Base-by-base conservation (phyloP, 2,888 invertebrate species). In the Eucera pruinosa region DNA sequence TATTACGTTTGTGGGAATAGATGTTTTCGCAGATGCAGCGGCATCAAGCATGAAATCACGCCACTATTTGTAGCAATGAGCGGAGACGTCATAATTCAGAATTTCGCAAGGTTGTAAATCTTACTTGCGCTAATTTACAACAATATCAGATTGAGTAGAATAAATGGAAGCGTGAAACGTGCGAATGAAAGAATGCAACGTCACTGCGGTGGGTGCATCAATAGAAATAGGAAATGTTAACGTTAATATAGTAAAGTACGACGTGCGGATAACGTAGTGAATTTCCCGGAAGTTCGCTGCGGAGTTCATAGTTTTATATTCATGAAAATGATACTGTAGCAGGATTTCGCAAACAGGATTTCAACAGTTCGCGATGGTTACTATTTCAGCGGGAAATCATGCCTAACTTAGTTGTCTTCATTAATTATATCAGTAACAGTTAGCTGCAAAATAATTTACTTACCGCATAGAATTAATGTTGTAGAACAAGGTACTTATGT, bases 371-470 rank as follows among this genome's bases (percentile, higher is more conserved):
- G 6, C 13, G 43, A 2, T 15, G 20, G 15, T 55, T 55, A 47
- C 33, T 57, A 39, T 23, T 39, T 57, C 39, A 23, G 11, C 15
- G 39, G 23, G n/a, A 57, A 2, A n/a, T 11, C 23, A n/a, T 23
- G 57, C 11, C 43, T 60, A 43, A 60, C 30, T 27, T 45, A 43
- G 27, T 43, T 45, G 58, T 30, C 23, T 45, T 27, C 27, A 43
- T 60, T 27, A 43, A 60, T 60, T 60, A 60, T 43, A 20, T 20
- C 27, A 27, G 43, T 43, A 60, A 30, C 43, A 43, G 58, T 60
- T 60, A 41, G 41, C 20, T 30, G n/a, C 20, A 20, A 30, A 60
- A 45, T 60, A 43, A 58, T 41, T 58, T 27, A 7, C 9, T 57
- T 39, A 7, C 41, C 0, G 13, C n/a, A 18, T 39, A 39, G 23